Conservation (phyloP, 2,797 vertebrate genomes). For the Cyclopterus lumpus region DNA sequence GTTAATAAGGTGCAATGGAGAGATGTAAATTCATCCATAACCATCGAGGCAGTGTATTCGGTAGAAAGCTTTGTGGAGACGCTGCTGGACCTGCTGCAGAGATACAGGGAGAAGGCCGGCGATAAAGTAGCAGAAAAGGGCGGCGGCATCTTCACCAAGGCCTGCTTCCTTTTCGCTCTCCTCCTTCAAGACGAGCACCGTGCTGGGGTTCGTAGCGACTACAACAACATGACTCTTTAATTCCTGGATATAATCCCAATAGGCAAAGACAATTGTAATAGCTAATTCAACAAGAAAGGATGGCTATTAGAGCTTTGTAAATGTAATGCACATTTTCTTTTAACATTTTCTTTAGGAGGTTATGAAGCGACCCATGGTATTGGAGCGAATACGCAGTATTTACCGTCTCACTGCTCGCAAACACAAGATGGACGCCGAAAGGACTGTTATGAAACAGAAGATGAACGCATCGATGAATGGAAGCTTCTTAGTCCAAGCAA, state of each 20-base stretch:
- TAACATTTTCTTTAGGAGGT: constrained; percentile 81
- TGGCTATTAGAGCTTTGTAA: background rate
- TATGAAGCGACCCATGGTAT: constrained; percentile 79
- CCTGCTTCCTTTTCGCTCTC: constrained; percentile 91
- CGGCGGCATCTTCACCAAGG: constrained; percentile 94
- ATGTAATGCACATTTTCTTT: background rate
- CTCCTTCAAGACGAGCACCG: constrained; percentile 86
- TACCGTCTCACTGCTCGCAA: constrained; percentile 89
- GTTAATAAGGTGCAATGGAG: no score
- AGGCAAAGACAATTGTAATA: background rate
- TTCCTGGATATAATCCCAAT: background rate
- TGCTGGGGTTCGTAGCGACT: constrained; percentile 76
- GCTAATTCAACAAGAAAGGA: background rate
- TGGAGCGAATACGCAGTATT: constrained; percentile 86
- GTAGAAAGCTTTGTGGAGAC: constrained; percentile 89
- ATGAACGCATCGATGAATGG: constrained; percentile 77
- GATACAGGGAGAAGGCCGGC: constrained; percentile 91
- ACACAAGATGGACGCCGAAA: constrained; percentile 87
- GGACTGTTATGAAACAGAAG: constrained; percentile 84
- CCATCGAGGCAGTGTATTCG: constrained; percentile 85
- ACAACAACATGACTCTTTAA: fast-evolving
- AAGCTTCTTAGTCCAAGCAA: constrained; percentile 78
- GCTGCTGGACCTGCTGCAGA: constrained; percentile 90
- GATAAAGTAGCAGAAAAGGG: constrained; percentile 91
- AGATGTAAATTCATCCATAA: no score